A percentile compares a stretch with the other conserved stretches of the same genome.
These are phyloP conservation scores for Drosophila biarmipes DNA, from an alignment of 1,140 invertebrate genomes.

Conservation along the genomic window DNA sequence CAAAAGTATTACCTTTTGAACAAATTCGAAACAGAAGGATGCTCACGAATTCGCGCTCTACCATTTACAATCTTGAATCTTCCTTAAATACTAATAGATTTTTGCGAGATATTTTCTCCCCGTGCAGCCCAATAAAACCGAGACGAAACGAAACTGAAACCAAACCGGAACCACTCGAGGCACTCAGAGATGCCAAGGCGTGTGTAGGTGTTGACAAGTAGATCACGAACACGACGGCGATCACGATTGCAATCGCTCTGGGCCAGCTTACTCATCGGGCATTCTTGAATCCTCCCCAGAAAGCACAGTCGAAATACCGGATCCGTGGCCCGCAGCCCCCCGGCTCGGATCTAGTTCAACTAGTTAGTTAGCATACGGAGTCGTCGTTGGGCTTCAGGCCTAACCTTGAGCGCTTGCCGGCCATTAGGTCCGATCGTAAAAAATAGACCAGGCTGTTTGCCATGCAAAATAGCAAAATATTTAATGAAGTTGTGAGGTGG, in stretches of 20 bases:
- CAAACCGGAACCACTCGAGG: slow-evolving; percentile 42
- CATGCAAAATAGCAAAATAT: slow-evolving; percentile 63
- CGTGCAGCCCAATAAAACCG: slow-evolving; percentile 4
- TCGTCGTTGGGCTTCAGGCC: slow-evolving; percentile 43
- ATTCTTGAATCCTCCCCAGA: slow-evolving; percentile 29
- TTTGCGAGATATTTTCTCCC: not conserved
- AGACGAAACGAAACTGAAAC: slow-evolving; percentile 23
- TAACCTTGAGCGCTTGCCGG: slow-evolving; percentile 59
- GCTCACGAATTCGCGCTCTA: too few relatives aligned
- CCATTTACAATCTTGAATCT: too few relatives aligned
- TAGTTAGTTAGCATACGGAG: slow-evolving; percentile 74
- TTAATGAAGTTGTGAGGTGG: slow-evolving; percentile 58
- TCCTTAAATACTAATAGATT: too few relatives aligned
- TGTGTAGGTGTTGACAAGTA: slow-evolving; percentile 79
- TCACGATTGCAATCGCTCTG: slow-evolving; percentile 5
- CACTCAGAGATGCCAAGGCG: slow-evolving; percentile 31
- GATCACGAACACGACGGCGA: slow-evolving; percentile 67
- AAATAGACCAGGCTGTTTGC: slow-evolving; percentile 55
- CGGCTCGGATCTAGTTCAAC: slow-evolving; percentile 65
- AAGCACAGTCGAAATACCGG: slow-evolving; percentile 13
- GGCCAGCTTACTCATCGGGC: slow-evolving; percentile 33
- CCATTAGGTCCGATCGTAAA: slow-evolving; percentile 60
- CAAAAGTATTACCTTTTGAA: too few relatives aligned
- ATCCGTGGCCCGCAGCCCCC: not conserved
- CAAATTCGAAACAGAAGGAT: too few relatives aligned